Evolutionary conservation across 2,888 invertebrate genomes (phyloP).

Genomic region (Chelonus formosanus): DNA sequence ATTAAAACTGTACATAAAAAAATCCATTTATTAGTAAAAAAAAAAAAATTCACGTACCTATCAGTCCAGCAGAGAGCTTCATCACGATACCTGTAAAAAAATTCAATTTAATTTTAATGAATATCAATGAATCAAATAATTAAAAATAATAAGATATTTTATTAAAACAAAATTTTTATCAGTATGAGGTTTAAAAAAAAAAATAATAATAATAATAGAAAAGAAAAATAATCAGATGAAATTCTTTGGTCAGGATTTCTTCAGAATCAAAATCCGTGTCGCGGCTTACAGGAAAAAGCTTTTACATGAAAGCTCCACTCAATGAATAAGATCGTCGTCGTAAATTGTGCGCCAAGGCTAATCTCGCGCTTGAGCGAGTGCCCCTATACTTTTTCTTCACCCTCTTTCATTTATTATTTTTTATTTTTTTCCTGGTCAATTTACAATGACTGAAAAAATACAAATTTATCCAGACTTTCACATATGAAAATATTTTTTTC

Average conservation of each 20-base stretch:
- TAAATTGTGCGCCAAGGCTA: constrained; percentile 63
- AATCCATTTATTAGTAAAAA: not conserved
- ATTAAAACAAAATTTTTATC: too few species aligned
- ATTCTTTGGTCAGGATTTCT: constrained; percentile 25
- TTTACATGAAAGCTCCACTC: constrained; percentile 60
- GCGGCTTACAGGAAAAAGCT: constrained; percentile 65
- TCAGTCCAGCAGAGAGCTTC: constrained; percentile 90
- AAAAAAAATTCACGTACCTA: constrained; percentile 71
- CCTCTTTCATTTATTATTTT: constrained; percentile 25
- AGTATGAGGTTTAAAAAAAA: not conserved
- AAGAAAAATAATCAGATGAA: not conserved
- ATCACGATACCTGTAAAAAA: constrained; percentile 80
- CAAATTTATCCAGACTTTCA: too few species aligned
- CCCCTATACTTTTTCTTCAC: constrained; percentile 23
- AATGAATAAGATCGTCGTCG: constrained; percentile 61
- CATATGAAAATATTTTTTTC: too few species aligned
- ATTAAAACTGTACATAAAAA: not conserved
- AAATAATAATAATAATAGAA: not conserved
- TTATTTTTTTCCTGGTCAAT: constrained; percentile 12
- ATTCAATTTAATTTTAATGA: constrained; percentile 5
- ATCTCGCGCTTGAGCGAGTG: constrained; percentile 58
- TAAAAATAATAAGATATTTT: constrained; percentile 24
- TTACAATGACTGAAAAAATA: too few species aligned
- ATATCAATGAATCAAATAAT: constrained; percentile 11
- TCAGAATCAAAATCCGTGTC: constrained; percentile 52